Evolutionary conservation across 1,140 invertebrate genomes (phyloP).

Genomic region (Aphaenogaster floridana): DNA sequence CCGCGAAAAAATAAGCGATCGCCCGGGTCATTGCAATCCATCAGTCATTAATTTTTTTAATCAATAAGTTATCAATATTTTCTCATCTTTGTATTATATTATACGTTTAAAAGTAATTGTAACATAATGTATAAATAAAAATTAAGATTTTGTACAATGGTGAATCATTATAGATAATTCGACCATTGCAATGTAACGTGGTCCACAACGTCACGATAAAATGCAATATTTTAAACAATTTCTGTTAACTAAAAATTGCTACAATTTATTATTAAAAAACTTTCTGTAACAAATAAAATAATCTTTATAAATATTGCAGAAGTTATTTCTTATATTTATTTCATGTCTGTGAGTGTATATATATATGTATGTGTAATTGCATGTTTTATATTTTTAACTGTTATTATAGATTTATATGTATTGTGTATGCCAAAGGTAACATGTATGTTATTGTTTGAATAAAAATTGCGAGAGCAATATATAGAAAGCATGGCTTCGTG

Average conservation of each 20-base stretch:
- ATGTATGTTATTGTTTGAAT: neutral
- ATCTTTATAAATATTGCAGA: neutral
- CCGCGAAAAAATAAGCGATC: neutral
- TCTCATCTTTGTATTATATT: neutral
- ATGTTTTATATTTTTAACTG: neutral
- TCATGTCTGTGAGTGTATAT: neutral
- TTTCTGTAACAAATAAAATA: neutral
- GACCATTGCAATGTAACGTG: neutral
- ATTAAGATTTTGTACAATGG: neutral
- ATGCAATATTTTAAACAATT: neutral
- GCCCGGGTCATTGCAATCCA: neutral
- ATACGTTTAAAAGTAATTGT: neutral
- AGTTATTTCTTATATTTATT: neutral
- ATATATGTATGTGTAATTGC: neutral
- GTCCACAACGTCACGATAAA: neutral
- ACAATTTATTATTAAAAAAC: too few species aligned
- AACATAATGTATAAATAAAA: neutral
- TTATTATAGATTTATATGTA: neutral
- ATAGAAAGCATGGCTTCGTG: neutral
- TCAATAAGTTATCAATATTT: neutral
- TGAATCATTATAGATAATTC: neutral
- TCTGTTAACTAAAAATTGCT: too few species aligned
- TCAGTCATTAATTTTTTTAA: neutral
- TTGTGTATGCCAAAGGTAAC: neutral
- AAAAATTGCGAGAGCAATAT: neutral